Evolutionary conservation across 2,888 invertebrate genomes (phyloP), one percentile per base, ranked within the genome.

Genomic region (Drosophila pseudotakahashii): DNA sequence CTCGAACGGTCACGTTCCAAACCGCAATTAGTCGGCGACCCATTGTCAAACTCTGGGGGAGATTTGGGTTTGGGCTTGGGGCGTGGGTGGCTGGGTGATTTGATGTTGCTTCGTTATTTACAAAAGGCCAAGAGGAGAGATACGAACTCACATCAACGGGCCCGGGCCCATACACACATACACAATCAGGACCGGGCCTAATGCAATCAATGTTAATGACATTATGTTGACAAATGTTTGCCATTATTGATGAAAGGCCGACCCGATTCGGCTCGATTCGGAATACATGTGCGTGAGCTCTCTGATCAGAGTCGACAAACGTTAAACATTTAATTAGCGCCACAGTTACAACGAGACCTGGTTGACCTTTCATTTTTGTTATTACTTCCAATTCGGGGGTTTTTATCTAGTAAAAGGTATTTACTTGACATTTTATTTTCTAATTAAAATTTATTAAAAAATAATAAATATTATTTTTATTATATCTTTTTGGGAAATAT

Each of bases 201-300:
- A 78, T 83, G 83, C 86, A 85, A 85, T 85, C 84, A 85, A 85
- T 88, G 88, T 78, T 83, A 88, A 88, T 88, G 88, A 84, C 87
- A 88, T 88, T 88, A 84, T 87, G 81, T 81, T 84, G 87, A 84
- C 87, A 85, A 87, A 88, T 86, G 87, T 83, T 84, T 79, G 78
- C 78, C 75, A 88, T 88, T 87, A 85, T 88, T 85, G 85, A 88
- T 86, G 84, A 81, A 78, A 79, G 74, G 77, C 76, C 48, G 44
- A 45, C 42, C 36, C 39, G 41, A 57, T 41, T 41, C 53, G 51
- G 51, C 37, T 16, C 16, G 16, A 14, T 58, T 58, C 58, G 7
- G 57, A 34, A 52, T 39, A 7, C 50, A 41, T 36, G 69, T 70
- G 53, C 23, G 51, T 58, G 57, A 44, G 64, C 37, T 51, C 26